Evolutionary conservation across 2,113 vertebrate species (phyloP).

Genomic region (Sardina pilchardus): DNA sequence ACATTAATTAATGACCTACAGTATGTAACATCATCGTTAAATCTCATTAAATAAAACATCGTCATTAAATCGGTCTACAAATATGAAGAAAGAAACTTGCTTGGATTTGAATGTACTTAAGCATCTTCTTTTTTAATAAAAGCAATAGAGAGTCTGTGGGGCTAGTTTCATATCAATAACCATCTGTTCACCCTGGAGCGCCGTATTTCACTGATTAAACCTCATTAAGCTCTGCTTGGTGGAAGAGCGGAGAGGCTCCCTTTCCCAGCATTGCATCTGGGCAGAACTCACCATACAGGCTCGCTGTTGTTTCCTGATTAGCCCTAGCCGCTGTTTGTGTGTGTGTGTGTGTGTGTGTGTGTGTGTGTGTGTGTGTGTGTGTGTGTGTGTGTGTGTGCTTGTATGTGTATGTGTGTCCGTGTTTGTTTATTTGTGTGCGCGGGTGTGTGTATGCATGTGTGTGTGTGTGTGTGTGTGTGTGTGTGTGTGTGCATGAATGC

Average conservation of each 20-base stretch:
- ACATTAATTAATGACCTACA: neutral
- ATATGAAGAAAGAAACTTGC: neutral
- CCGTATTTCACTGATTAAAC: conserved; percentile 3
- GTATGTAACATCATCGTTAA: neutral
- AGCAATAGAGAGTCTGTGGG: neutral
- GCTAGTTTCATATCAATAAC: conserved; percentile 11
- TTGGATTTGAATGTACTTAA: neutral
- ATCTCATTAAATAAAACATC: neutral
- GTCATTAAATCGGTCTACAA: neutral
- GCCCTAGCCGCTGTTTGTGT: neutral
- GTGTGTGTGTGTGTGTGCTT: neutral
- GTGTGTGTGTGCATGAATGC: neutral
- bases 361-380: conserved; percentile 1
- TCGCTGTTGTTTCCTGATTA: neutral
- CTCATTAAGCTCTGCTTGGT: neutral
- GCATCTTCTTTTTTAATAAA: neutral
- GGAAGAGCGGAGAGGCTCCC: neutral
- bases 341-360: neutral
- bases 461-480: neutral
- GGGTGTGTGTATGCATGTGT: neutral
- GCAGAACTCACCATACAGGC: neutral
- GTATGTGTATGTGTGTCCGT: neutral
- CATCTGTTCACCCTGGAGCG: conserved; percentile 6
- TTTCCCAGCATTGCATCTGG: neutral
- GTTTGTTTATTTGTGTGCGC: neutral